phyloP scores from a whole-genome alignment of 2,113 vertebrate species.

The Trinectes maculatus region DNA sequence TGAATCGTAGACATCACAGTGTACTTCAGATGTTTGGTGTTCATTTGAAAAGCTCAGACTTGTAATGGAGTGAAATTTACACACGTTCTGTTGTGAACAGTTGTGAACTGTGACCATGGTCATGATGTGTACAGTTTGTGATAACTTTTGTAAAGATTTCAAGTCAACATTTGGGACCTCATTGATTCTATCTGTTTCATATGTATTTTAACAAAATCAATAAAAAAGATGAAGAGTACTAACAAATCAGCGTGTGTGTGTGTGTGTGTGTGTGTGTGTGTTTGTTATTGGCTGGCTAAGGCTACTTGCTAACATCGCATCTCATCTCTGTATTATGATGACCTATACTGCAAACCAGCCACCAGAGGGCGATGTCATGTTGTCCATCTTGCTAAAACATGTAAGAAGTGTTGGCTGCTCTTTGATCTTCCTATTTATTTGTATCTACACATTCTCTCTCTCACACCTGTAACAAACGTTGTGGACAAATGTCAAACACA shows the following conservation, averaged over 20 bases:
- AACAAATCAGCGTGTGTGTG: background rate
- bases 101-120: conserved; percentile 87
- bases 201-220: conserved; percentile 95
- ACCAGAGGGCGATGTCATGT: too few relatives aligned
- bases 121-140: conserved; percentile 95
- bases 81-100: conserved; percentile 84
- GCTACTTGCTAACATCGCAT: background rate
- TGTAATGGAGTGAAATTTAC: conserved; percentile 85
- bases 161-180: conserved; percentile 88
- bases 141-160: conserved; percentile 96
- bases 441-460: too few relatives aligned
- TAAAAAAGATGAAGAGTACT: conserved; percentile 38
- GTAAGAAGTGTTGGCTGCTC: too few relatives aligned
- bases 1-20: conserved; percentile 71
- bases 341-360: too few relatives aligned
- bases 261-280: too few relatives aligned
- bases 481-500: conserved; percentile 1
- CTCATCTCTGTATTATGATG: too few relatives aligned
- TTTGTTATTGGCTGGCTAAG: background rate
- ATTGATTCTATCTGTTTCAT: conserved; percentile 91
- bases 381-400: too few relatives aligned
- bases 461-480: too few relatives aligned
- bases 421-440: too few relatives aligned
- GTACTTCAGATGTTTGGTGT: conserved; percentile 88
- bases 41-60: conserved; percentile 76